These are phyloP conservation scores for Beroe forskalii DNA, from an alignment of 37 sponge, comb jelly and placozoan species.

Conservation along the genomic window DNA sequence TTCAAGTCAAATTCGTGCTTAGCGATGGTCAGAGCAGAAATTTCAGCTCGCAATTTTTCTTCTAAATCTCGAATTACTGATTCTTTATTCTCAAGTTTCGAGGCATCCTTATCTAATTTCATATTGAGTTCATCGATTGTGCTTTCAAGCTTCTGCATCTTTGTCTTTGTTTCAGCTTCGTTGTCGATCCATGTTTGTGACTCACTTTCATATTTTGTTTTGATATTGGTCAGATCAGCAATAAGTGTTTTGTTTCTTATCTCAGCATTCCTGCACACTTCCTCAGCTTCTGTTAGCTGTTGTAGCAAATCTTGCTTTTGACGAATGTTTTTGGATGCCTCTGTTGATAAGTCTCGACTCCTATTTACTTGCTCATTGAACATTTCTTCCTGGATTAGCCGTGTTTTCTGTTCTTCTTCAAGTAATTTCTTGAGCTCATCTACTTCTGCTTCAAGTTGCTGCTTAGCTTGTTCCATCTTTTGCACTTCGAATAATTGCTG, in stretches of 20 bases:
- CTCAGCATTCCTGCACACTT: constrained; percentile 64
- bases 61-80: background rate
- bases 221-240: constrained; percentile 24
- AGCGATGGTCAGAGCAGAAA: constrained; percentile 4
- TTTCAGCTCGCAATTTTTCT: background rate
- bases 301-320: constrained; percentile 47
- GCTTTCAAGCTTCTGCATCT: constrained; percentile 21
- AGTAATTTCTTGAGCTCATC: constrained; percentile 27
- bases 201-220: constrained; percentile 16
- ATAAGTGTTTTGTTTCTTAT: constrained; percentile 34
- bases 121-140: background rate
- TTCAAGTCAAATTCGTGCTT: constrained; percentile 25
- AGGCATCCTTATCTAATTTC: background rate
- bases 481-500: constrained; percentile 10
- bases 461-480: background rate
- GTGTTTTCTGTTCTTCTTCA: constrained; percentile 54
- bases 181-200: background rate
- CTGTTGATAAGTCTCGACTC: constrained; percentile 23
- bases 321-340: constrained; percentile 59
- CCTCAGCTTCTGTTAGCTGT: constrained; percentile 52
- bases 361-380: constrained; percentile 56
- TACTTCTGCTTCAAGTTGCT: constrained; percentile 8
- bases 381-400: constrained; percentile 61
- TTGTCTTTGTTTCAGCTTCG: constrained; percentile 1
- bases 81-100: constrained; percentile 1